Conservation (phyloP, 1,140 invertebrate species). For the Drosophila nebulosa region DNA sequence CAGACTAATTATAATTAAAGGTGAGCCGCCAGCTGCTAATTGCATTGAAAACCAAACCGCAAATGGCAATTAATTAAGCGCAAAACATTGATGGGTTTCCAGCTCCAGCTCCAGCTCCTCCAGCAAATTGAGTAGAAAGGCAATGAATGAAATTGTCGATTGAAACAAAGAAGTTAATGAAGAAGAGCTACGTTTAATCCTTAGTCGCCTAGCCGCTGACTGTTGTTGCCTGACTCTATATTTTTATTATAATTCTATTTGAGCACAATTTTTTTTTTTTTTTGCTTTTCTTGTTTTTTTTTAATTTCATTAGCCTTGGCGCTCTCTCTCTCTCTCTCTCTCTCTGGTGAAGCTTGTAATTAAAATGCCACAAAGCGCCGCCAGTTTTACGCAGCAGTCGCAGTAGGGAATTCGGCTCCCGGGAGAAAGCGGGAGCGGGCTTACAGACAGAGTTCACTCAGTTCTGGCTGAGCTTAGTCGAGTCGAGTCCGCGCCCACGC, state of each 20-base stretch:
- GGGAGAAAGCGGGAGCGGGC: conserved; percentile 1
- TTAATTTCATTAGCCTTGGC: conserved; percentile 67
- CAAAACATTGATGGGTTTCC: conserved; percentile 48
- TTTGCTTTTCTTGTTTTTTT: neutral
- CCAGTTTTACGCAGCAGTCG: conserved; percentile 16
- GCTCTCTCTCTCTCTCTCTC: too few relatives aligned
- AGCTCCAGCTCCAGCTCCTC: too few relatives aligned
- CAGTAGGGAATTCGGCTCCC: neutral
- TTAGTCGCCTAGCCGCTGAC: conserved; percentile 23
- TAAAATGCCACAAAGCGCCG: conserved; percentile 72
- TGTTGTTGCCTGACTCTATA: neutral
- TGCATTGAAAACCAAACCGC: conserved; percentile 45
- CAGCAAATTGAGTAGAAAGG: neutral
- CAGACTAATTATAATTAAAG: conserved; percentile 69
- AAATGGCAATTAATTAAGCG: conserved; percentile 68
- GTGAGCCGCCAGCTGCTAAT: conserved; percentile 60
- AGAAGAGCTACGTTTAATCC: conserved; percentile 24
- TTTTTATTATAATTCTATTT: conserved; percentile 75
- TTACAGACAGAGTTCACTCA: conserved; percentile 41
- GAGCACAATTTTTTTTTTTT: conserved; percentile 48
- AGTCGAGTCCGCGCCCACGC: conserved; percentile 75
- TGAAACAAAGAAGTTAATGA: neutral
- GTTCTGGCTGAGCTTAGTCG: too few relatives aligned
- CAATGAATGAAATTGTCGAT: neutral
- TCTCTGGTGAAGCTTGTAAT: conserved; percentile 52